phyloP scores from a whole-genome alignment of 2,888 invertebrate species.

The Drosophila kambysellisi region DNA sequence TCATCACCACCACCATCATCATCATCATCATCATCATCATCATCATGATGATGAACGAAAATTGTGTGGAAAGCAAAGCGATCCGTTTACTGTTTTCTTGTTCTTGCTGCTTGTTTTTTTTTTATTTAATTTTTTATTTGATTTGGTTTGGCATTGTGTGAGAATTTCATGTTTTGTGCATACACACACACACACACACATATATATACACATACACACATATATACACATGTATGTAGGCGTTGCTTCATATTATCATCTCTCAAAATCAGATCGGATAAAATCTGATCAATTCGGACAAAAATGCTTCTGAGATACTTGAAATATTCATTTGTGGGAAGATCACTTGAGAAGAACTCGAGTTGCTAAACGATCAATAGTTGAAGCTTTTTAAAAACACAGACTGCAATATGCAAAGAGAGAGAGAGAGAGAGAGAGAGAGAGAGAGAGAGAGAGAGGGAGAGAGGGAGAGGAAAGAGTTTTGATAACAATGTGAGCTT shows the following conservation, averaged over 20 bases:
- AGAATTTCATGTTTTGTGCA: conserved; percentile 36
- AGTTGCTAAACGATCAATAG: conserved; percentile 36
- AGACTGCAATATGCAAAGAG: neutral
- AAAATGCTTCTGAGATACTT: conserved; percentile 31
- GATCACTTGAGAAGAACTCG: conserved; percentile 32
- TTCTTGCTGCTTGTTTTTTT: neutral
- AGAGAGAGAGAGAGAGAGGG: neutral
- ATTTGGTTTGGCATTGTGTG: conserved; percentile 35
- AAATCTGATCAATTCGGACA: conserved; percentile 36
- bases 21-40: conserved; percentile 14
- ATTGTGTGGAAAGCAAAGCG: conserved; percentile 61
- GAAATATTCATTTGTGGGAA: conserved; percentile 25
- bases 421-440: neutral
- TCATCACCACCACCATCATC: conserved; percentile 12
- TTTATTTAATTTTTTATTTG: neutral
- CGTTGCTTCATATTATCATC: conserved; percentile 31
- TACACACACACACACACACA: neutral
- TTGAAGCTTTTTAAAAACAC: neutral
- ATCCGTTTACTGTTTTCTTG: conserved; percentile 33
- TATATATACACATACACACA: neutral
- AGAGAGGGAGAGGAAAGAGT: no score
- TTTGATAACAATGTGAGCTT: neutral
- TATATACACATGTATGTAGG: conserved; percentile 18
- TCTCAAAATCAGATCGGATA: conserved; percentile 22
- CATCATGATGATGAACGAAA: conserved; percentile 31